A percentile compares a stretch with the other conserved stretches of the same genome.
These are phyloP conservation scores for Rhinichthys klamathensis DNA, from an alignment of 2,113 vertebrate species.

Conservation along the genomic window DNA sequence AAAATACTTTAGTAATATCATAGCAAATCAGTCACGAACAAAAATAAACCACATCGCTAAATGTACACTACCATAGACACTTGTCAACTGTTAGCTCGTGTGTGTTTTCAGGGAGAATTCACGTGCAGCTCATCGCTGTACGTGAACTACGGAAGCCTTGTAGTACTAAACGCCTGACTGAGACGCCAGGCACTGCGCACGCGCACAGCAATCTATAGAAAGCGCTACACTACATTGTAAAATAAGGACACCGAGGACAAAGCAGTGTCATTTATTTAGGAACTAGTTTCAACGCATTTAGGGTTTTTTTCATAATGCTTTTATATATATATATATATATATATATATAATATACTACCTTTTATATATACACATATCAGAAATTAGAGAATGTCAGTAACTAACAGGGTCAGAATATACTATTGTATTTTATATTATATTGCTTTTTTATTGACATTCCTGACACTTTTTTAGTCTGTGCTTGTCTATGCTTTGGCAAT, in stretches of 20 bases:
- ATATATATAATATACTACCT: no score
- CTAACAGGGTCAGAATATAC: neutral
- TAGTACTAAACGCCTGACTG: neutral
- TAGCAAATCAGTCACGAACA: neutral
- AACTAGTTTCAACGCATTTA: neutral
- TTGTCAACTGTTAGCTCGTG: neutral
- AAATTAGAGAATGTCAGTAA: neutral
- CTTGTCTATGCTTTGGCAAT: neutral
- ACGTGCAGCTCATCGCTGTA: neutral
- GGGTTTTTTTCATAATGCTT: neutral
- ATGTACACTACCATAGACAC: neutral
- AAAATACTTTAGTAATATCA: neutral
- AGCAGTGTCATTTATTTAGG: neutral
- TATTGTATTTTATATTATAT: neutral
- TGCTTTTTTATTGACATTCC: no score
- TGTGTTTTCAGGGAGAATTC: neutral
- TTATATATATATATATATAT: no score
- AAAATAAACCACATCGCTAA: neutral
- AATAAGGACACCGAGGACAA: neutral
- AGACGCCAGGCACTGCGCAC: neutral
- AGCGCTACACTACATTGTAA: neutral
- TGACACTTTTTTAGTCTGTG: neutral
- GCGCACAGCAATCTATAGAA: neutral
- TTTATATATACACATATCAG: neutral
- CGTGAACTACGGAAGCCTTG: conserved; percentile 25